phyloP scores from a whole-genome alignment of 2,113 vertebrate genomes.

The human (Homo sapiens) region DNA sequence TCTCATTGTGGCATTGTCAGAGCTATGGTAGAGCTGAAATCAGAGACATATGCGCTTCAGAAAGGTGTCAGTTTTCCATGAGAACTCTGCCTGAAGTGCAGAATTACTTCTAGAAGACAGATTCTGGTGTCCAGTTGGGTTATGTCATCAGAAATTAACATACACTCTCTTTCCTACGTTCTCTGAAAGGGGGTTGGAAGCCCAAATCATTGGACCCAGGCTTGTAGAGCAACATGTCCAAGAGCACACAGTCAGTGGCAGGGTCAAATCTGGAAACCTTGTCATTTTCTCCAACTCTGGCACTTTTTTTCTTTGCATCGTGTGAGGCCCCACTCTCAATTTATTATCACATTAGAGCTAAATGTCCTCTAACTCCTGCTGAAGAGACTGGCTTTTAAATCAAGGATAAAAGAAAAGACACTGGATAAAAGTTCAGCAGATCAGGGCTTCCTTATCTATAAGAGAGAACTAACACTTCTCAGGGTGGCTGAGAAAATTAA shows the following conservation, averaged over 20 bases:
- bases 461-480: neutral
- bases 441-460: neutral
- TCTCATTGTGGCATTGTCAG: neutral
- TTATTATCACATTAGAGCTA: neutral
- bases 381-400: neutral
- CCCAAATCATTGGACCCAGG: neutral
- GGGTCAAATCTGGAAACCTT: neutral
- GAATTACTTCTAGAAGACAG: neutral
- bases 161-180: neutral
- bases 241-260: neutral
- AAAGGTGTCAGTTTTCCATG: neutral
- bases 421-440: neutral
- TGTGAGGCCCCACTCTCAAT: neutral
- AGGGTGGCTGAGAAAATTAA: neutral
- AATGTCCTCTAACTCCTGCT: neutral
- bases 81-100: neutral
- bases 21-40: neutral
- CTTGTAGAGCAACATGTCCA: neutral
- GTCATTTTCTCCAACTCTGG: neutral
- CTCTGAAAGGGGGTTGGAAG: neutral
- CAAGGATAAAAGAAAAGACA: neutral
- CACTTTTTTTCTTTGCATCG: neutral
- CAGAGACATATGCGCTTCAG: neutral
- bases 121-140: neutral
- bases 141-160: conserved; percentile 4